Evolutionary conservation across 2,888 invertebrate genomes (phyloP), one percentile per base, ranked within the genome.

Genomic region (Invenusta paracnida): DNA sequence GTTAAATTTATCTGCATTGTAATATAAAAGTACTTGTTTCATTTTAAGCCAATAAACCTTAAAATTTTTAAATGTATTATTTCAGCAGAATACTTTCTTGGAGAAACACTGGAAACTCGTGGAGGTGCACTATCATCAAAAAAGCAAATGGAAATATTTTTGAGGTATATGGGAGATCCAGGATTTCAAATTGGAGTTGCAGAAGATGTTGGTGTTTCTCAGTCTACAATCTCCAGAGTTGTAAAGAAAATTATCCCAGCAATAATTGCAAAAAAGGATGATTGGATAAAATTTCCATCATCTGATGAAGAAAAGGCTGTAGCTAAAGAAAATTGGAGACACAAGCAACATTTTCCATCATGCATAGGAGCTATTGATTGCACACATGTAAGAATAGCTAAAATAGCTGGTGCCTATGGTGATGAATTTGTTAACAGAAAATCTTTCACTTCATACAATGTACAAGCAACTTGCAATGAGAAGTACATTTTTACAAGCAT

Each of bases 221-320:
- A 84, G 85, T 5, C 81, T 11, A 79, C 85, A 27, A 13, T 83
- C 17, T 84, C 82, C 17, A 13, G 67, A 28, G 29, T 28, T 13
- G 28, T 84, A 28, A 66, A 30, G 1, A 84, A 81, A n/a, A 28
- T 84, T 81, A 27, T 84, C 28, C 5, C 25, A 17, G 13, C 31
- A 27, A 28, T 84, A 28, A 28, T 79, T 5, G 85, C 67, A 17
- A 84, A 84, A 84, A 67, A 28, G 27, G 28, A 81, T 81, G 29
- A 73, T 13, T 85, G 85, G 85, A 85, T 85, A 2, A 29, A 83
- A 25, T 85, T 85, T 23, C 82, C 85, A 73, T n/a, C 73, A n/a
- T n/a, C 23, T n/a, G 17, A 73, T n/a, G 73, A 23, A n/a, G 23
- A 73, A 5, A 73, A n/a, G 17, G 17, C 11, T 2, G 5, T n/a